Percentiles rank a stretch among this genome's conserved stretches.
phyloP scores from a whole-genome alignment of 2,797 vertebrate species.

The Catamblyrhynchus diadema region DNA sequence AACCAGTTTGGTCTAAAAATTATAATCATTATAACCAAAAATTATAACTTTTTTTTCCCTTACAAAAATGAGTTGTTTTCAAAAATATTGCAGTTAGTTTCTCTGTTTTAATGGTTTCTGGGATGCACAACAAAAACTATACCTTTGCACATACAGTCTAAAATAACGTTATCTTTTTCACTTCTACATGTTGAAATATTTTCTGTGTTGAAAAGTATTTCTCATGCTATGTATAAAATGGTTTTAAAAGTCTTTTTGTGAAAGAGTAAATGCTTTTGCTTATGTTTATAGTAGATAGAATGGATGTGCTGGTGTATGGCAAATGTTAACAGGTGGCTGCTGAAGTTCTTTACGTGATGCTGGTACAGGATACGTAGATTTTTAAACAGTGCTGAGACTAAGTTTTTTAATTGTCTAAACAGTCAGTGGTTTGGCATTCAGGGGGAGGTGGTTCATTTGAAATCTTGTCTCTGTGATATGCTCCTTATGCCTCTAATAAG shows the following conservation, averaged over 20 bases:
- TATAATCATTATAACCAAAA: not conserved
- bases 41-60: not conserved
- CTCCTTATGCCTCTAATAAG: constrained; percentile 57
- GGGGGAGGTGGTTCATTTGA: constrained; percentile 51
- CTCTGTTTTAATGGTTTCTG: fast-evolving
- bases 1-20: not conserved
- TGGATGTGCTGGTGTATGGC: not conserved
- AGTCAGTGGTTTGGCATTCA: constrained; percentile 51
- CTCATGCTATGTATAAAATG: not conserved
- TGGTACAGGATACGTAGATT: not conserved
- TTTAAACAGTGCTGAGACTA: constrained; percentile 5
- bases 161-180: not conserved
- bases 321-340: not conserved
- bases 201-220: not conserved
- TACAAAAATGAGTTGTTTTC: not conserved
- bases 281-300: not conserved
- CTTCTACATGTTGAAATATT: not conserved
- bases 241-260: not conserved
- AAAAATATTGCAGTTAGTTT: not conserved
- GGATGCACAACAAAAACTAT: not conserved
- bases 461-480: constrained; percentile 55
- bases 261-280: not conserved
- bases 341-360: not conserved
- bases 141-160: not conserved
- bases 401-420: constrained; percentile 37